Base-by-base conservation (phyloP, 1,140 invertebrate species). In the Trachymyrmex cornetzi region DNA sequence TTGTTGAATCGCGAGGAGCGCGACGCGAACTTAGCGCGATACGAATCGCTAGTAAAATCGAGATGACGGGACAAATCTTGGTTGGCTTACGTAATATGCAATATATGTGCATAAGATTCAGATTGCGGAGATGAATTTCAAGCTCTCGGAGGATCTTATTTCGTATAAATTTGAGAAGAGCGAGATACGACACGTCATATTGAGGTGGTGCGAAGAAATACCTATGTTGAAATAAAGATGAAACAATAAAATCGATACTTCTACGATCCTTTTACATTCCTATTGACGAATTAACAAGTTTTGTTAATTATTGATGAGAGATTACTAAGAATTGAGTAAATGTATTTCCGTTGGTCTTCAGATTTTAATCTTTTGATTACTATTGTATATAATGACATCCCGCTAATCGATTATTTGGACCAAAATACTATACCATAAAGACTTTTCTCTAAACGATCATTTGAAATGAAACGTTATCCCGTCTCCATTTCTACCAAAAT, bases 131-230 rank as follows among this genome's bases (percentile, higher is more conserved):
- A 57, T 19, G 27, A 75, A 38, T 34, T 57, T 27, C n/a, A 12
- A 22, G 50, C 30, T 30, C 72, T 74, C 11, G 27, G 19, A 30
- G 71, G 27, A 55, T n/a, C n/a, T 75, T 34, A 24, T 59, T 75
- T 71, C 64, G 34, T 75, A 75, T 24, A 59, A 75, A 75, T 34
- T 75, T 38, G n/a, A 14, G 9, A 72, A 72, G 44, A 14, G 11
- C 6, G 24, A 27, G 9, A 44, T 38, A 38, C n/a, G 30, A 22
- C 19, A 34, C 6, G 24, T 53, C 27, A 55, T 0, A 6, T 72
- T 27, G 14, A 72, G 50, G 19, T 34, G 11, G 27, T 27, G 48
- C 19, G 12, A 72, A 6, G 11, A 9, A 59, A 57, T 14, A 3
- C 9, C 53, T 24, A 14, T 30, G 27, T 34, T 24, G n/a, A 34